Evolutionary conservation across 2,113 vertebrate species (phyloP), one percentile per base, ranked within the genome.

Genomic region (Mohoua ochrocephala): DNA sequence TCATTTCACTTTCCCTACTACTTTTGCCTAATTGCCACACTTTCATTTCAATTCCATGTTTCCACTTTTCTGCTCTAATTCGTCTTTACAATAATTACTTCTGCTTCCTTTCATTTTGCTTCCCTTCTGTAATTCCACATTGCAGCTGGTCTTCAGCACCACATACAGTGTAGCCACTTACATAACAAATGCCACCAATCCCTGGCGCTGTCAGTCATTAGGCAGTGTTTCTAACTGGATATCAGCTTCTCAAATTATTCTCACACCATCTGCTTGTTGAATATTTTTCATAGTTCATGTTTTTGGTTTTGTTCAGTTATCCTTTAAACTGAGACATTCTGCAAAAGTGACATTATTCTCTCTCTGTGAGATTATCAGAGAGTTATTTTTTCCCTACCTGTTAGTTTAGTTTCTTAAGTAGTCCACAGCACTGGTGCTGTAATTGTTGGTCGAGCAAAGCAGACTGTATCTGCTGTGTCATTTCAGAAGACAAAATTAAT

Each of bases 241-340:
- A 95, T 68, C 92, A 65, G 75, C 94, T 97, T 96, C 94, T 41
- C 53, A 80, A 94, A 96, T 95, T 95, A 97, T 89, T 77, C 92
- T 97, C 92, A 47, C 92, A 97, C 94, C 93, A 95, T 94, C 77
- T 97, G 76, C 91, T 97, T 96, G 97, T 97, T 96, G 97, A 96
- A 93, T 95, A 37, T 94, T 95, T 95, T 93, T 85, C 50, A 84
- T 93, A 84, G 57, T 93, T 97, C 85, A 82, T 91, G 95, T 84
- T 96, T 96, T 95, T 91, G 65, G 23, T 64, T 97, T 91, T 50
- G 39, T 84, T 91, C 92, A 69, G 59, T 95, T 95, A 89, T 95
- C 70, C 84, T 70, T 84, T 44, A 76, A 96, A 92, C 96, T 91
- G 92, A 92, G 54, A 87, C 52, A 13, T 87, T 96, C 83, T 96